Conservation (phyloP, 2,888 invertebrate species). For the Drosophila conformis region DNA sequence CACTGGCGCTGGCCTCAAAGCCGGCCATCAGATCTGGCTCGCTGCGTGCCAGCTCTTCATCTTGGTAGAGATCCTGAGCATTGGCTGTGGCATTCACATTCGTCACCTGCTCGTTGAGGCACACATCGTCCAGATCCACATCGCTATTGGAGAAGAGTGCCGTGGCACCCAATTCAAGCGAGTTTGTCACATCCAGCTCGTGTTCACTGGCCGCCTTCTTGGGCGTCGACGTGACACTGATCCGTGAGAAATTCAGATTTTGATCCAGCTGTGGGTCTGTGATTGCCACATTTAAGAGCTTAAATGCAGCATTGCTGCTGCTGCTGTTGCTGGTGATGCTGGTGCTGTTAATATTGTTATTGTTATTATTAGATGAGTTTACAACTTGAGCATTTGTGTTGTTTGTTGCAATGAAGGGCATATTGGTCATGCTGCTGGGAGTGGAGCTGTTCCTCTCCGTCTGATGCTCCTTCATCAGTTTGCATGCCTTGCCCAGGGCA, state of each 20-base stretch:
- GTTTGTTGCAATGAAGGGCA: slow-evolving; percentile 65
- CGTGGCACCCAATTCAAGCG: slow-evolving; percentile 88
- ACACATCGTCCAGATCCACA: slow-evolving; percentile 92
- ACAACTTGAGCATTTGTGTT: slow-evolving; percentile 14
- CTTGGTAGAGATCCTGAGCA: slow-evolving; percentile 71
- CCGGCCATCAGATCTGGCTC: slow-evolving; percentile 82
- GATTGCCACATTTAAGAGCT: slow-evolving; percentile 50
- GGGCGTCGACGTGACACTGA: slow-evolving; percentile 64
- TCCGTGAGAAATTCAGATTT: slow-evolving; percentile 53
- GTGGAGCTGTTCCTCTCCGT: slow-evolving; percentile 83
- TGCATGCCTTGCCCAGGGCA: slow-evolving; percentile 95
- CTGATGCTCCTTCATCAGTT: slow-evolving; percentile 92
- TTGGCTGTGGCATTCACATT: slow-evolving; percentile 48
- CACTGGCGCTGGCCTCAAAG: slow-evolving; percentile 36
- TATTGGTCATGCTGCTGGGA: slow-evolving; percentile 81
- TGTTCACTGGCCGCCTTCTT: slow-evolving; percentile 66
- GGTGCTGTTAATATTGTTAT: slow-evolving; percentile 20
- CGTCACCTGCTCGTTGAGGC: slow-evolving; percentile 90
- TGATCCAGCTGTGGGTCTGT: slow-evolving; percentile 59
- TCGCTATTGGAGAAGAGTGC: slow-evolving; percentile 95
- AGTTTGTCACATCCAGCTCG: slow-evolving; percentile 81
- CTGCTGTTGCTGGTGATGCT: slow-evolving; percentile 11
- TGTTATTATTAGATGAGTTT: slow-evolving; percentile 38
- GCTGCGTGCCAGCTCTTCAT: slow-evolving; percentile 83
- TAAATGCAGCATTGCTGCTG: slow-evolving; percentile 48